phyloP scores from a whole-genome alignment of 2,113 vertebrate species.

The Morone saxatilis region DNA sequence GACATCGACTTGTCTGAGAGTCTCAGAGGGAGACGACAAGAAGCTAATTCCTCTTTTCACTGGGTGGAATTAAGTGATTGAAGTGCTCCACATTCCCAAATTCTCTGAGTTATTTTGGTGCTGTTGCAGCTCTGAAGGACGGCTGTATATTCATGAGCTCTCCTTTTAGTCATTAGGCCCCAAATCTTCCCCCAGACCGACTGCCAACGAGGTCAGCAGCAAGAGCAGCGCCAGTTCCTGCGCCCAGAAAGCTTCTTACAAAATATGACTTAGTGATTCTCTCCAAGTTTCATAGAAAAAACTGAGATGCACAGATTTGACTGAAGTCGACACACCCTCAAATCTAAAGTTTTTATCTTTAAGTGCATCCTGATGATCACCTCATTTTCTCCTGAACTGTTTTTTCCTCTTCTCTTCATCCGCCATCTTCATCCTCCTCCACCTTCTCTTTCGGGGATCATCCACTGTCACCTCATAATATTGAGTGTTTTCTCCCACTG shows the following conservation, averaged over 20 bases:
- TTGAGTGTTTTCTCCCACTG: background rate
- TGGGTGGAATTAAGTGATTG: constrained; percentile 39
- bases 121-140: constrained; percentile 44
- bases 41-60: constrained; percentile 59
- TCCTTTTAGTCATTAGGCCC: constrained; percentile 61
- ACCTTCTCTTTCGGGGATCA: background rate
- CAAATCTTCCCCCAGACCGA: constrained; percentile 41
- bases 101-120: constrained; percentile 54
- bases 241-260: constrained; percentile 38
- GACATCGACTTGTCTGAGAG: constrained; percentile 11
- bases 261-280: constrained; percentile 7
- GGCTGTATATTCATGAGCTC: constrained; percentile 64
- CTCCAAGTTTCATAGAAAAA: constrained; percentile 22
- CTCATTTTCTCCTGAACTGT: background rate
- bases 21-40: constrained; percentile 29
- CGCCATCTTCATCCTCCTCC: background rate
- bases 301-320: background rate
- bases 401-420: background rate
- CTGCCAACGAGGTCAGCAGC: constrained; percentile 63
- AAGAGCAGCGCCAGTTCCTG: constrained; percentile 1
- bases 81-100: constrained; percentile 69
- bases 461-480: background rate
- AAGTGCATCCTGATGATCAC: background rate
- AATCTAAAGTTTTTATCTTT: background rate
- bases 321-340: background rate